A percentile compares a stretch with the other conserved stretches of the same genome.
Evolutionary conservation across 2,113 vertebrate genomes (phyloP).

Genomic region (Dicaeum eximium): DNA sequence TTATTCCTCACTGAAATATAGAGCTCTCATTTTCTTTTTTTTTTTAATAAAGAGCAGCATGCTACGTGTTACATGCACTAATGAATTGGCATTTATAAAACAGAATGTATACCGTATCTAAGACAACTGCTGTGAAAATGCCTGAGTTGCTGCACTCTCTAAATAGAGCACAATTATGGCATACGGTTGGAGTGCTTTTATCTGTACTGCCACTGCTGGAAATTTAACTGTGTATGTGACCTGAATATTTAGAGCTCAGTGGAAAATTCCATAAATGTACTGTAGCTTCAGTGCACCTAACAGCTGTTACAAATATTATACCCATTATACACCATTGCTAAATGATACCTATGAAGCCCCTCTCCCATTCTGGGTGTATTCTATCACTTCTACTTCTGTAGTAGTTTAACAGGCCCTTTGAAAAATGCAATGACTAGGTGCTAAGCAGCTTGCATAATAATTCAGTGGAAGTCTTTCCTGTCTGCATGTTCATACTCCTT

Average conservation of each 20-base stretch:
- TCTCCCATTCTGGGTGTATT: not conserved
- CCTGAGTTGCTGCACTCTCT: slow-evolving; percentile 42
- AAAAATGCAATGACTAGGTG: not conserved
- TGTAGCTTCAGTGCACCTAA: slow-evolving; percentile 32
- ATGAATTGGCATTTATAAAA: slow-evolving; percentile 58
- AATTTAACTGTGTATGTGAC: slow-evolving; percentile 70
- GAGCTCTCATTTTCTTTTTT: not conserved
- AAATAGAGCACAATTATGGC: slow-evolving; percentile 68
- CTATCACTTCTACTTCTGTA: not conserved
- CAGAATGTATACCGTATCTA: slow-evolving; percentile 31
- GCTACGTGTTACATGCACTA: slow-evolving; percentile 15
- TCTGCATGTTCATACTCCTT: not conserved
- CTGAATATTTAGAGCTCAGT: slow-evolving; percentile 67
- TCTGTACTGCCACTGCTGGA: slow-evolving; percentile 64
- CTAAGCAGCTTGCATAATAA: slow-evolving; percentile 5
- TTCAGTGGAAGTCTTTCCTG: not conserved
- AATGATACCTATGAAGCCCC: not conserved
- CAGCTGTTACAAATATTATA: slow-evolving; percentile 14
- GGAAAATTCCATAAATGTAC: slow-evolving; percentile 72
- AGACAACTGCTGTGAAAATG: slow-evolving; percentile 64
- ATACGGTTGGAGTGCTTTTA: slow-evolving; percentile 59
- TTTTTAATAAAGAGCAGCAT: not conserved
- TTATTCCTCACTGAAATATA: not conserved
- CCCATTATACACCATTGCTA: not conserved
- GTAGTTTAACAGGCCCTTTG: slow-evolving; percentile 12